These are phyloP conservation scores for Nasonia vitripennis DNA, from an alignment of 1,140 invertebrate species.

Conservation along the genomic window DNA sequence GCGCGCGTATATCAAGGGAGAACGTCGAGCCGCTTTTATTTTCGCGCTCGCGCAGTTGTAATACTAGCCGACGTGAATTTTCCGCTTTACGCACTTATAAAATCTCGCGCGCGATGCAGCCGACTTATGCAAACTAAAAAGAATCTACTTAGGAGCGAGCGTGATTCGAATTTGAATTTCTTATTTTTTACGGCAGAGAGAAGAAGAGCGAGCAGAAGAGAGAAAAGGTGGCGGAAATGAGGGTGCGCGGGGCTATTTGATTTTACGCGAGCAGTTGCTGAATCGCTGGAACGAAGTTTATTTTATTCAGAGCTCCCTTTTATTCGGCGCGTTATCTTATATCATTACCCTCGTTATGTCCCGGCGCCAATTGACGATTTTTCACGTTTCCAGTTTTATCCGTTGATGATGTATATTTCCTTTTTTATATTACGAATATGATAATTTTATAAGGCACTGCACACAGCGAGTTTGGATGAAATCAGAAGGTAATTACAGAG, in stretches of 20 bases:
- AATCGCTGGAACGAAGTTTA: not conserved
- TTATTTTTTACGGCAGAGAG: not conserved
- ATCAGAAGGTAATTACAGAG: not conserved
- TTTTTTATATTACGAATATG: too few relatives aligned
- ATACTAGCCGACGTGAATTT: conserved; percentile 1
- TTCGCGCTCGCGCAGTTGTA: not conserved
- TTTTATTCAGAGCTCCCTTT: not conserved
- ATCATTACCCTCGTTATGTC: not conserved
- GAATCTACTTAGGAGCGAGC: not conserved
- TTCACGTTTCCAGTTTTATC: too few relatives aligned
- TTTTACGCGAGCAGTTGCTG: not conserved
- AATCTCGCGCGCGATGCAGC: not conserved
- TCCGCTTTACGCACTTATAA: conserved; percentile 16
- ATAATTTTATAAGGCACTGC: too few relatives aligned
- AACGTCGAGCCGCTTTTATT: not conserved
- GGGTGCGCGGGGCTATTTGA: not conserved
- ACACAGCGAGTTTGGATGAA: not conserved
- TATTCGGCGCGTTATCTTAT: not conserved
- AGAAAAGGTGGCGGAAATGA: not conserved
- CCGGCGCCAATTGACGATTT: too few relatives aligned
- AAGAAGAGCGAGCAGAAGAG: not conserved
- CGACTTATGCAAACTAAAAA: conserved; percentile 8
- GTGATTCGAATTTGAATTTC: not conserved
- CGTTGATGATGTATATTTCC: too few relatives aligned
- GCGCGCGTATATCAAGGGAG: not conserved